Percentiles rank a stretch among this genome's conserved stretches.
phyloP scores from a whole-genome alignment of 2,113 vertebrate genomes.

The Neolamprologus longior region DNA sequence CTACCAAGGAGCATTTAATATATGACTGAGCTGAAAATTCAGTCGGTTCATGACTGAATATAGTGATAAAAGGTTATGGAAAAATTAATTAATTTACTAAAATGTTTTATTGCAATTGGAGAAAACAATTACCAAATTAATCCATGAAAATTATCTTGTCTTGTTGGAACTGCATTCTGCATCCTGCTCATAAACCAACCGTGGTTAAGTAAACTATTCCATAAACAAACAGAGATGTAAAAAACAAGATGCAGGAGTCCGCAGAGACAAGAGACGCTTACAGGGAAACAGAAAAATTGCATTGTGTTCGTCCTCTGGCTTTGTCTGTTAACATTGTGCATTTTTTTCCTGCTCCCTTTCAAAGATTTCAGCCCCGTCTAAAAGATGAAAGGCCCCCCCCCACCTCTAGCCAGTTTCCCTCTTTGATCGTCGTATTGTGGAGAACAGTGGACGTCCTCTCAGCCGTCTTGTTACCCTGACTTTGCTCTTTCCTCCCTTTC shows the following conservation, averaged over 20 bases:
- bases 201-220: not conserved
- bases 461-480: not conserved
- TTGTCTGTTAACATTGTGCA: constrained; percentile 1
- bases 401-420: not conserved
- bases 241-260: not conserved
- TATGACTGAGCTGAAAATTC: not conserved
- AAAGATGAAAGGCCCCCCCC: not conserved
- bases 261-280: not conserved
- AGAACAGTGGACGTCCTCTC: not conserved
- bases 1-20: not conserved
- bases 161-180: not conserved
- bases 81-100: not conserved
- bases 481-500: not conserved
- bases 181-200: not conserved
- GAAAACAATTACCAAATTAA: not conserved
- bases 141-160: not conserved
- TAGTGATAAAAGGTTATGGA: not conserved
- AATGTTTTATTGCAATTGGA: not conserved
- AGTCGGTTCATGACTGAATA: not conserved
- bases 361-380: not conserved
- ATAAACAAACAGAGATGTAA: not conserved
- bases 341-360: constrained; percentile 7
- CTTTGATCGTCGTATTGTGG: not conserved
- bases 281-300: not conserved
- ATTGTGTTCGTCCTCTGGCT: constrained; percentile 2